Conservation (phyloP, 2,888 invertebrate genomes). For the Bursaphelenchus okinawaensis region DNA sequence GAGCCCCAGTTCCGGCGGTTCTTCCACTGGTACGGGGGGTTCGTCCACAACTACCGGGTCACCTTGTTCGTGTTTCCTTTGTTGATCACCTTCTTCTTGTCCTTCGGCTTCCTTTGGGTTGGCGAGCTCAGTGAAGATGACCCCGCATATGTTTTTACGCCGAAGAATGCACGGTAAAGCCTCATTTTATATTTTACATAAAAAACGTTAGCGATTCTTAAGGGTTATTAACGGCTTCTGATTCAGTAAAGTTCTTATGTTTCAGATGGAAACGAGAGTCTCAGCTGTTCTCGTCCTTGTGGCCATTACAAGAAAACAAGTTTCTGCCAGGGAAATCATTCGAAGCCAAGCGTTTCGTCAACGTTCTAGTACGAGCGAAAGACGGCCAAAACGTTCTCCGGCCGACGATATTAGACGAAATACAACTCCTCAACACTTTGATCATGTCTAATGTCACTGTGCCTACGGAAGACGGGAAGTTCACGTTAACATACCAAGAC, state of each 20-base stretch:
- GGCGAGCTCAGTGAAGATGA: slow-evolving; percentile 50
- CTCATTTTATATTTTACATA: slow-evolving; percentile 2
- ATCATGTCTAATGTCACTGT: slow-evolving; percentile 49
- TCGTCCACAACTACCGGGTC: slow-evolving; percentile 38
- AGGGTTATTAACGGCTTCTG: not conserved
- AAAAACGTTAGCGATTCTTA: too few species aligned
- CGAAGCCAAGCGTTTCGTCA: slow-evolving; percentile 53
- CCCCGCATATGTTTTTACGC: slow-evolving; percentile 55
- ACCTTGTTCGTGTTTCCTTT: slow-evolving; percentile 42
- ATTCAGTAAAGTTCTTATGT: slow-evolving; percentile 2
- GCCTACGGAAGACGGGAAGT: slow-evolving; percentile 44
- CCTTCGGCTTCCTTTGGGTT: slow-evolving; percentile 46
- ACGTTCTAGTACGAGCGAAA: slow-evolving; percentile 45
- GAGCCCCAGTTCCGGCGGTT: slow-evolving; percentile 45
- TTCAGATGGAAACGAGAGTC: slow-evolving; percentile 52
- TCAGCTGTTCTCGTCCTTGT: slow-evolving; percentile 46
- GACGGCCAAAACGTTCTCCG: slow-evolving; percentile 50
- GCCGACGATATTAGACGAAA: slow-evolving; percentile 46
- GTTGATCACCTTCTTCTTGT: slow-evolving; percentile 36
- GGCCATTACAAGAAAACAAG: slow-evolving; percentile 55
- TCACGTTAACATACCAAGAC: slow-evolving; percentile 53
- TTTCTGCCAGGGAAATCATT: slow-evolving; percentile 56
- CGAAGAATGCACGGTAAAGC: slow-evolving; percentile 46
- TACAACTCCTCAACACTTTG: slow-evolving; percentile 46
- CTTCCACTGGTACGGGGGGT: slow-evolving; percentile 50